These are phyloP conservation scores for Orthonyx spaldingii DNA, from an alignment of 2,113 vertebrate species.

Conservation along the genomic window DNA sequence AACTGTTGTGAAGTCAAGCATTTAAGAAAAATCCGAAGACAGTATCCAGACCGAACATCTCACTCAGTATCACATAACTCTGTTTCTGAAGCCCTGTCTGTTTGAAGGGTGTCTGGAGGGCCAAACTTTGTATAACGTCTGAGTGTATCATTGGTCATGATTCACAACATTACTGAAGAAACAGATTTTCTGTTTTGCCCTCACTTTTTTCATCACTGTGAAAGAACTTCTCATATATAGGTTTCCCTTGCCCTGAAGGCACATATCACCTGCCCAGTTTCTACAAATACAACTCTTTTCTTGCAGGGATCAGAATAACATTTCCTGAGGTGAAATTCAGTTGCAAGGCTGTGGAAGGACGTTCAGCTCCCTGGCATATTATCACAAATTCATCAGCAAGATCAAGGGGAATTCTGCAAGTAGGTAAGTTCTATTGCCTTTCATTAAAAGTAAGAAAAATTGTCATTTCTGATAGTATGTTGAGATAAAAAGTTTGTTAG, in stretches of 20 bases:
- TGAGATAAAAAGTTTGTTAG: background rate
- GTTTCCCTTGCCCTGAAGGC: background rate
- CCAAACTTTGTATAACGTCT: background rate
- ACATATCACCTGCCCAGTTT: background rate
- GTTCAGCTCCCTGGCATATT: background rate
- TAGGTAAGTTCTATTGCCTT: background rate
- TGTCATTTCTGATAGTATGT: background rate
- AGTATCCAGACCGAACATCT: background rate
- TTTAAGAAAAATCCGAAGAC: background rate
- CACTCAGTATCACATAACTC: background rate
- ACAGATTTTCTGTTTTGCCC: background rate
- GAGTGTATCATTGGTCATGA: background rate
- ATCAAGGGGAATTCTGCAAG: background rate
- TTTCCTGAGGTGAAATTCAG: conserved; percentile 1
- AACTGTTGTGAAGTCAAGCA: background rate
- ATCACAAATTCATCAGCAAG: conserved; percentile 18
- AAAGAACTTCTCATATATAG: background rate
- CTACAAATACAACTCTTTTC: background rate
- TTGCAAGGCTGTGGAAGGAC: background rate
- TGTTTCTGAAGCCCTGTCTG: background rate
- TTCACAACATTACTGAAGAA: background rate
- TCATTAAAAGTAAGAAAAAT: conserved; percentile 1
- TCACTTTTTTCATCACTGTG: background rate
- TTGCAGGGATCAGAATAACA: background rate
- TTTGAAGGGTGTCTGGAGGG: background rate